phyloP scores from a whole-genome alignment of 2,113 vertebrate species.

The Felis catus region F.catus_Fca126_mat1.0 CM031412.1:185017501-185018000 shows the following conservation, averaged over 20 bases:
- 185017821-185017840: not conserved
- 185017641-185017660: not conserved
- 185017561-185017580: not conserved
- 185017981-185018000: not conserved
- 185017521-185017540: not conserved
- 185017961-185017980: not conserved
- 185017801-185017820: not conserved
- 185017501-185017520: not conserved
- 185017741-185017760: not conserved
- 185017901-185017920: not conserved
- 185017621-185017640: not conserved
- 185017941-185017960: slow-evolving; percentile 2
- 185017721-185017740: not conserved
- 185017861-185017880: not conserved
- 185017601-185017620: not conserved
- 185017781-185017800: not conserved
- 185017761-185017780: not conserved
- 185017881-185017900: not conserved
- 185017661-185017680: not conserved
- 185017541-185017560: not conserved
- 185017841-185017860: not conserved
- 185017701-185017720: not conserved
- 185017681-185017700: not conserved
- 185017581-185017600: not conserved
- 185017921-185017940: not conserved